These are phyloP conservation scores for Apistogramma diplotaenia DNA, from an alignment of 2,113 vertebrate genomes.

Conservation along the genomic window DNA sequence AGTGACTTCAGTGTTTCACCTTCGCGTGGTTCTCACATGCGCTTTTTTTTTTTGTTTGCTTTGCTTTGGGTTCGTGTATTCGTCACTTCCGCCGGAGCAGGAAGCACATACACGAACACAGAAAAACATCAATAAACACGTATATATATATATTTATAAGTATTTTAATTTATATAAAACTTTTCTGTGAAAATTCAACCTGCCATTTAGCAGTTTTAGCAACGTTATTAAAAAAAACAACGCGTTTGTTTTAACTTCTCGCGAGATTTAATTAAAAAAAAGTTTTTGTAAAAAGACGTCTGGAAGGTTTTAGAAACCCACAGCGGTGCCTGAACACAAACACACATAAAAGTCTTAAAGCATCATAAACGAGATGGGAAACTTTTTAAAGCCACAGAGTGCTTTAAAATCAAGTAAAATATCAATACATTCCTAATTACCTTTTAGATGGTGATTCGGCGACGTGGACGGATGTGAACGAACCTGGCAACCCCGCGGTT, in stretches of 20 bases:
- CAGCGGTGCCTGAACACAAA: background rate
- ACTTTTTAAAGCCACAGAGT: no score
- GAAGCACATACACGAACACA: conserved; percentile 1
- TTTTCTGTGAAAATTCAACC: background rate
- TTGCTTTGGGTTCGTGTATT: background rate
- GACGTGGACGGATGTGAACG: background rate
- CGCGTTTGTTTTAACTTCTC: background rate
- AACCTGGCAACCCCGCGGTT: conserved; percentile 43
- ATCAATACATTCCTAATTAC: background rate
- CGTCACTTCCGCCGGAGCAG: conserved; percentile 62
- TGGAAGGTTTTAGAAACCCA: background rate
- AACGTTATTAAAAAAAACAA: background rate
- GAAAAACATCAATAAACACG: background rate
- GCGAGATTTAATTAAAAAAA: background rate
- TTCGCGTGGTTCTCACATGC: conserved; percentile 15
- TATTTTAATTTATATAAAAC: background rate
- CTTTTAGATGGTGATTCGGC: background rate
- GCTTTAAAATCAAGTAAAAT: background rate
- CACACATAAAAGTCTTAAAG: background rate
- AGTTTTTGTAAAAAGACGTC: background rate
- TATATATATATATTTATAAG: background rate
- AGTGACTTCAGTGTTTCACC: background rate
- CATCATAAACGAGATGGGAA: background rate
- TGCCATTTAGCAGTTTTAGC: background rate
- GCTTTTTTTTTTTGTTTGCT: conserved; percentile 11